phyloP scores from a whole-genome alignment of 2,888 invertebrate species.

The Capitulum mitella region DNA sequence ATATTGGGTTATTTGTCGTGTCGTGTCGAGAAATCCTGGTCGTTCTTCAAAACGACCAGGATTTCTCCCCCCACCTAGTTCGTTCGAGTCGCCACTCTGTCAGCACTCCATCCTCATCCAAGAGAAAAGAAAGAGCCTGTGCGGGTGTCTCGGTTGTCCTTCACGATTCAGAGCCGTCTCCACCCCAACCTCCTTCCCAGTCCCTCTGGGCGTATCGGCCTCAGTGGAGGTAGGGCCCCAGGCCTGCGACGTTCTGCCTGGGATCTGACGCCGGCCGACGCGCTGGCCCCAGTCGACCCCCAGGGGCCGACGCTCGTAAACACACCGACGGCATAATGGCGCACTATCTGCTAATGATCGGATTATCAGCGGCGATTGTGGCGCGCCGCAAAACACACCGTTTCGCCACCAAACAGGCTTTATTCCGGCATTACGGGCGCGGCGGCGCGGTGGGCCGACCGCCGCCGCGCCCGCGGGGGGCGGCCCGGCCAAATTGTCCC shows the following conservation, averaged over 20 bases:
- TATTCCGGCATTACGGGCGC: neutral
- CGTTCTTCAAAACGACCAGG: no score
- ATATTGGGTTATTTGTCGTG: no score
- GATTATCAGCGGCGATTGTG: neutral
- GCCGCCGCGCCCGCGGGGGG: neutral
- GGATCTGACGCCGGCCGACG: neutral
- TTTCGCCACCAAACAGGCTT: neutral
- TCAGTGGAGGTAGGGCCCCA: no score
- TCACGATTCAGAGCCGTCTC: no score
- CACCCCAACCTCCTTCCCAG: no score
- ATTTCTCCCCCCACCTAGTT: no score
- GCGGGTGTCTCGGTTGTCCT: no score
- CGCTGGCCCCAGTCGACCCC: neutral
- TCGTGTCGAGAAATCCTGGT: no score
- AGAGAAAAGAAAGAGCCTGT: no score
- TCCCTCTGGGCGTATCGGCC: no score
- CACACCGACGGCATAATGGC: neutral
- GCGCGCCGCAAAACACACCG: conserved; percentile 12
- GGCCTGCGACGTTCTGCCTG: neutral
- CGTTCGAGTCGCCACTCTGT: no score
- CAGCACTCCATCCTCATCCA: no score
- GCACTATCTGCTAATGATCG: conserved; percentile 6
- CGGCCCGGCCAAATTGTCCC: neutral
- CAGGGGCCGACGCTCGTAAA: neutral
- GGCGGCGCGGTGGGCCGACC: neutral